Evolutionary conservation across 1,140 invertebrate species (phyloP).

Genomic region (Aphidius ervi): DNA sequence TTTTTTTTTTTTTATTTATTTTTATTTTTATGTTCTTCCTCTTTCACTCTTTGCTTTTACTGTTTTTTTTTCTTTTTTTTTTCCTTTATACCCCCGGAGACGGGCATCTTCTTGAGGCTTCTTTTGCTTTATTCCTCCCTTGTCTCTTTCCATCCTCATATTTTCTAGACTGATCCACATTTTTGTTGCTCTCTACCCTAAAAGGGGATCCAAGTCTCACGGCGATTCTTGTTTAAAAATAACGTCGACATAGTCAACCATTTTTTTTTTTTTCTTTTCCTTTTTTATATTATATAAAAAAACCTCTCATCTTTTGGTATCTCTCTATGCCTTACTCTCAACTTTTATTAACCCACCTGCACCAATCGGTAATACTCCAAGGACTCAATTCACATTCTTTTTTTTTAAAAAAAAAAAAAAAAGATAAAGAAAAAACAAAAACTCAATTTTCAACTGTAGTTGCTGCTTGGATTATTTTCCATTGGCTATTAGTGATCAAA

Average conservation of each 20-base stretch:
- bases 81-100: constrained; percentile 7
- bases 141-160: background rate
- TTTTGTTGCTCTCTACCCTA: constrained; percentile 9
- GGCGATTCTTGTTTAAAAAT: constrained; percentile 23
- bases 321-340: too few species aligned
- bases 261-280: constrained; percentile 5
- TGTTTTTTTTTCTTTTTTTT: constrained; percentile 14
- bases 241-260: constrained; percentile 21
- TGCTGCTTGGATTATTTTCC: too few species aligned
- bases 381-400: constrained; percentile 19
- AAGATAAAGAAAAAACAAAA: constrained; percentile 7
- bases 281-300: background rate
- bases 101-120: constrained; percentile 3
- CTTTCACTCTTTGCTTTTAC: constrained; percentile 8
- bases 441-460: constrained; percentile 24
- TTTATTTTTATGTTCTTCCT: background rate
- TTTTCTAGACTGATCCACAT: constrained; percentile 8
- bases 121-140: constrained; percentile 8
- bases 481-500: background rate
- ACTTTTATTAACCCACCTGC: too few species aligned
- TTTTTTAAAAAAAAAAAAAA: too few species aligned
- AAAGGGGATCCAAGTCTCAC: constrained; percentile 20
- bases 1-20: constrained; percentile 11
- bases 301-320: background rate
- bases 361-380: constrained; percentile 23